Evolutionary conservation across 2,113 vertebrate genomes (phyloP).

Genomic region (Orthonyx spaldingii): DNA sequence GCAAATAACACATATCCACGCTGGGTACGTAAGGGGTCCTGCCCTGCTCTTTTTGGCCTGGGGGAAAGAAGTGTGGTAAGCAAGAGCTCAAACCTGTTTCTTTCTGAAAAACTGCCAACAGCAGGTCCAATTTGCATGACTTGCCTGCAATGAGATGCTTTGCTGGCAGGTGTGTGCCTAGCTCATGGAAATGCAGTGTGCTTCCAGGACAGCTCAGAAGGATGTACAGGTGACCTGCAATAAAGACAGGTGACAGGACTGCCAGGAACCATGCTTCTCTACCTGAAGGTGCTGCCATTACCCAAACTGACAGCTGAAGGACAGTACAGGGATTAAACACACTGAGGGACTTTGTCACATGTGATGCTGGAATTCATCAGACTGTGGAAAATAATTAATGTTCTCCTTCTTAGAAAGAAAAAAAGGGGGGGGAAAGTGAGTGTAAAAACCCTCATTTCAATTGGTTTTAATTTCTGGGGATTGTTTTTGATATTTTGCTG

Average conservation of each 20-base stretch:
- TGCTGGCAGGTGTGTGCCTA: not conserved
- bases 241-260: not conserved
- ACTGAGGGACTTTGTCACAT: not conserved
- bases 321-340: not conserved
- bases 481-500: not conserved
- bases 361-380: not conserved
- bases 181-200: not conserved
- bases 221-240: not conserved
- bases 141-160: not conserved
- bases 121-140: not conserved
- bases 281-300: not conserved
- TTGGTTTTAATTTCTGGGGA: not conserved
- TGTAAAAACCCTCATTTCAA: not conserved
- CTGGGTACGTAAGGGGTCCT: not conserved
- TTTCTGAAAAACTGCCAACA: not conserved
- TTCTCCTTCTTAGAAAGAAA: not conserved
- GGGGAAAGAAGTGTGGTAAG: not conserved
- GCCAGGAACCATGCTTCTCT: accelerated
- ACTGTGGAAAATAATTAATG: not conserved
- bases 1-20: accelerated
- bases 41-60: not conserved
- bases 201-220: not conserved
- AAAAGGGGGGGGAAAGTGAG: not conserved
- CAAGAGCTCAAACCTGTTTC: not conserved
- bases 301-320: not conserved